Conservation (phyloP, 2,888 invertebrate species). For the Drosophila atroscutellata region DNA sequence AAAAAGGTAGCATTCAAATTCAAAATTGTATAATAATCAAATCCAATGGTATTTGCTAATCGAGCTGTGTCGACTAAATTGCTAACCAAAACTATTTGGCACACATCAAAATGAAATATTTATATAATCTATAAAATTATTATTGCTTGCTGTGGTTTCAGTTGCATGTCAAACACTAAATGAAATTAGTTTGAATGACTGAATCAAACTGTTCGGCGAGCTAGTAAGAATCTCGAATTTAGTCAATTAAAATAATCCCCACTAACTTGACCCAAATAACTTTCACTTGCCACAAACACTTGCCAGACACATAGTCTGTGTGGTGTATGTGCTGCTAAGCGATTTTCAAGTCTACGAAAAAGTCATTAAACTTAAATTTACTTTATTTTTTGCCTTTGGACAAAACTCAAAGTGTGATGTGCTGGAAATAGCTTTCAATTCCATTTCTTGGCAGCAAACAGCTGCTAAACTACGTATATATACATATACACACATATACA, state of each 20-base stretch:
- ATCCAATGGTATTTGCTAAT: no score
- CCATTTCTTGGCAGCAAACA: constrained; percentile 57
- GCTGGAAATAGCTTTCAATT: constrained; percentile 55
- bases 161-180: background rate
- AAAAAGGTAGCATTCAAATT: background rate
- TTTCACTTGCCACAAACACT: constrained; percentile 23
- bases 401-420: constrained; percentile 54
- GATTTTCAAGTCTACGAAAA: constrained; percentile 36
- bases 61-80: background rate
- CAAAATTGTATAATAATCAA: background rate
- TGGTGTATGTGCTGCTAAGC: constrained; percentile 3
- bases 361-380: constrained; percentile 55
- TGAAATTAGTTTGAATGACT: background rate
- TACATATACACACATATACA: background rate
- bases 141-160: background rate
- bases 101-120: background rate
- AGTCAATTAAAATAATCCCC: constrained; percentile 2
- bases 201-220: background rate
- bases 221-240: background rate
- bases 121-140: background rate
- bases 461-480: constrained; percentile 25
- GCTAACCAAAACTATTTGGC: no score
- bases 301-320: constrained; percentile 13
- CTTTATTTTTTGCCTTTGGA: constrained; percentile 25
- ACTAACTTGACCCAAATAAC: constrained; percentile 16